Base-by-base conservation (phyloP, 92 coral and sea anemone species). In the Epizoanthus rinbou region DNA sequence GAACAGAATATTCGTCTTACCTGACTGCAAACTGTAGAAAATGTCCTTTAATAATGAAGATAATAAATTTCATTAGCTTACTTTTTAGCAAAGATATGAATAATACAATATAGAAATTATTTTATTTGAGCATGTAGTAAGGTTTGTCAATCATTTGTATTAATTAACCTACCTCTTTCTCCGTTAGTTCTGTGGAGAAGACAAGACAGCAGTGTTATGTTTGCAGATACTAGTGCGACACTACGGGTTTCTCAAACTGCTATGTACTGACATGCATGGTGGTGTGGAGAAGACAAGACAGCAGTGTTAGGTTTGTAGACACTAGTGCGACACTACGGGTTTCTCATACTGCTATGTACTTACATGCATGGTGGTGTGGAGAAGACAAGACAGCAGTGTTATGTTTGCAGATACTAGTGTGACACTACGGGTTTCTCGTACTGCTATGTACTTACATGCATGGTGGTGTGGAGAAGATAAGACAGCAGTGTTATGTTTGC, bases 11-110 rank as follows among this genome's bases (percentile, higher is more conserved):
- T 0, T 1, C 47, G 21, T 19, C 81, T 84, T 76, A 91, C 98
- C 98, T 80, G 98, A 86, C 76, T 88, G 94, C 43, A 93, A 80
- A 75, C 90, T 91, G 45, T 89, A 92, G 74, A 93, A 93, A 56
- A 93, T 87, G 47, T 91, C 95, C 98, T 93, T 62, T 21, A 52
- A 19, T 18, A 57, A 84, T 21, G 56, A 69, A 35, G 53, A 65
- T 0, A 63, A 9, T 37, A 60, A 1, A n/a, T 0, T 31, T 18
- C 24, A 23, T 64, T 15, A 78, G 7, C 43, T 21, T 19, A 8
- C 39, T 4, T 76, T 14, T 35, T 8, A 17, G 2, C 6, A 6
- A 14, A 35, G 28, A 39, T 6, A 3, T 5, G 41, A 23, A 2
- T 23, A 60, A 28, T 31, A 28, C 3, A 37, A 67, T 18, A 6